Percentiles rank a stretch among this genome's conserved stretches.
These are phyloP conservation scores for Prinia subflava DNA, from an alignment of 2,113 vertebrate genomes.

Conservation along the genomic window DNA sequence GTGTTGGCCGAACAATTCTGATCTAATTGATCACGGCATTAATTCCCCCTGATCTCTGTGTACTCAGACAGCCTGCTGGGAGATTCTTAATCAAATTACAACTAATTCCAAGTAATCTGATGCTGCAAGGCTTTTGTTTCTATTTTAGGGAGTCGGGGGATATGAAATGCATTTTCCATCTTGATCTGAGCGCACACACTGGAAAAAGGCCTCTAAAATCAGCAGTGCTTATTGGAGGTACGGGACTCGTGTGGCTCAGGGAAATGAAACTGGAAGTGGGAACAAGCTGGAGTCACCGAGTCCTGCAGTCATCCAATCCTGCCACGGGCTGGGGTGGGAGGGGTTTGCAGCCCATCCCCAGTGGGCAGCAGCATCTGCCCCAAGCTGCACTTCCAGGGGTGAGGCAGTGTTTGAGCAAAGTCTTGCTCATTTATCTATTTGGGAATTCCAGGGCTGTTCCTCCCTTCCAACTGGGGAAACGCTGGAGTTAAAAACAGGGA, in stretches of 20 bases:
- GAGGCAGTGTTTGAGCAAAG: too few relatives aligned
- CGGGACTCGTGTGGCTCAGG: background rate
- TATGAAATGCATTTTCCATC: background rate
- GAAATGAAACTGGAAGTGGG: background rate
- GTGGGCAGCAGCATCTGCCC: too few relatives aligned
- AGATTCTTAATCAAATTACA: slow-evolving; percentile 68
- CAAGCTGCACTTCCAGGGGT: background rate
- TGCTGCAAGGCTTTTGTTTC: slow-evolving; percentile 46
- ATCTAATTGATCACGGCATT: slow-evolving; percentile 69
- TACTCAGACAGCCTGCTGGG: slow-evolving; percentile 43
- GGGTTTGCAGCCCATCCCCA: too few relatives aligned
- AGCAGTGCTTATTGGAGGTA: background rate
- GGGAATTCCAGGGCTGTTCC: background rate
- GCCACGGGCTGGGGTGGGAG: background rate
- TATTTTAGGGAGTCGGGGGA: slow-evolving; percentile 28
- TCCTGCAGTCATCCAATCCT: background rate
- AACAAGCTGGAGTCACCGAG: background rate
- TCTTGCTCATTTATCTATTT: rapidly evolving
- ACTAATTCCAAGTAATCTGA: slow-evolving; percentile 49
- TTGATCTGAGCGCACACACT: background rate
- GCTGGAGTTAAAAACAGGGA: background rate
- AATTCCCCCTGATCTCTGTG: slow-evolving; percentile 68
- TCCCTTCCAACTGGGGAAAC: background rate
- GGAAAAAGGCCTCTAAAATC: background rate
- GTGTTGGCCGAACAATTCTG: slow-evolving; percentile 59